phyloP scores from a whole-genome alignment of 2,797 vertebrate genomes.

The Cyprinella venusta region DNA sequence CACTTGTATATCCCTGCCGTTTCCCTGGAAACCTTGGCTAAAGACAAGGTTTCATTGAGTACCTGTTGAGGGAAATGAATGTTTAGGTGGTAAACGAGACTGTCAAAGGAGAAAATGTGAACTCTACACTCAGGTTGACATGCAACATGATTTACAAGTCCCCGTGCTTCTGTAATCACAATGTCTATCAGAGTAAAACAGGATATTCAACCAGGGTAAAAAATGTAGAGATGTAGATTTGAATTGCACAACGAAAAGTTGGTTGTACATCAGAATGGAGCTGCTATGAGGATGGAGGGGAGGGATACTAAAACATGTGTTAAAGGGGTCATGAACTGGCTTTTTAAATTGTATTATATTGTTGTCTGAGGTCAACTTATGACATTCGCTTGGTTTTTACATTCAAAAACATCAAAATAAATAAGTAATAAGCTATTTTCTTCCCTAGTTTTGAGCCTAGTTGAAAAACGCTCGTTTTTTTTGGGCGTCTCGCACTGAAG shows the following conservation, averaged over 20 bases:
- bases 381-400: no score
- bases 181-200: slow-evolving; percentile 3
- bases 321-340: no score
- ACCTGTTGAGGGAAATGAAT: slow-evolving; percentile 73
- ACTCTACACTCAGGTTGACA: neutral
- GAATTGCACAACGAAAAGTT: neutral
- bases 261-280: neutral
- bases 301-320: neutral
- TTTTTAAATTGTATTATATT: no score
- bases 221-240: neutral
- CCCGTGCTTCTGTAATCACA: neutral
- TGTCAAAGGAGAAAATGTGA: neutral
- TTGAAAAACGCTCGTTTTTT: no score
- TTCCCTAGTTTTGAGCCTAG: no score
- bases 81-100: slow-evolving; percentile 33
- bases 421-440: no score
- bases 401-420: no score
- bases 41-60: slow-evolving; percentile 86
- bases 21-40: slow-evolving; percentile 80
- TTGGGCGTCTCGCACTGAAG: no score
- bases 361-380: no score
- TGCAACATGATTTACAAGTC: neutral
- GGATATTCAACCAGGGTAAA: neutral
- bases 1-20: slow-evolving; percentile 90
- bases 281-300: neutral